A percentile compares a stretch with the other conserved stretches of the same genome.
Conservation (phyloP, 2,797 vertebrate species). For the Gymnothorax reevesii region DNA sequence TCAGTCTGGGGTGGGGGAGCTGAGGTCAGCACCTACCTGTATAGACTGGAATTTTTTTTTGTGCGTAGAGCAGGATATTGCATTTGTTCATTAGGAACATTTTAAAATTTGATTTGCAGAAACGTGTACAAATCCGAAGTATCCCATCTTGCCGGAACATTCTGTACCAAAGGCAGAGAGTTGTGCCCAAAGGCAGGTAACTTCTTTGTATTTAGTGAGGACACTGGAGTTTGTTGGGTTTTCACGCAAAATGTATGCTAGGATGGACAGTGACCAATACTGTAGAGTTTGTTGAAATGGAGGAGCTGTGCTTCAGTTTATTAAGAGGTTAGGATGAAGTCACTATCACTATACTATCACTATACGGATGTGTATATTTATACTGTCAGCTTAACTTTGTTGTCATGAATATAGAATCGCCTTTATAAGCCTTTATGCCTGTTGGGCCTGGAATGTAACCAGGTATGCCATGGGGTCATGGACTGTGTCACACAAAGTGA, state of each 20-base stretch:
- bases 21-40: conserved; percentile 19
- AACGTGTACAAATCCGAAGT: not conserved
- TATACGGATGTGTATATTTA: not conserved
- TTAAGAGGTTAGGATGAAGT: not conserved
- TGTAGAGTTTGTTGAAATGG: not conserved
- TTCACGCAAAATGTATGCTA: not conserved
- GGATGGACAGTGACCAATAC: not conserved
- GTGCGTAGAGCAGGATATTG: not conserved
- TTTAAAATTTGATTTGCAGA: not conserved
- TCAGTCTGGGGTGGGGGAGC: not conserved
- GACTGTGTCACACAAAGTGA: not conserved
- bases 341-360: not conserved
- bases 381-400: not conserved
- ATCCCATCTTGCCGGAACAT: not conserved
- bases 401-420: not conserved
- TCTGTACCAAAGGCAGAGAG: not conserved
- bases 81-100: not conserved
- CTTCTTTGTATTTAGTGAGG: not conserved
- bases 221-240: not conserved
- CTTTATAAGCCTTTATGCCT: not conserved
- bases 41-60: not conserved
- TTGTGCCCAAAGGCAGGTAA: not conserved
- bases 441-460: not conserved
- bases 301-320: not conserved
- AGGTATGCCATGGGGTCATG: not conserved